A percentile compares a stretch with the other conserved stretches of the same genome.
Conservation (phyloP, 2,888 invertebrate species). For the Rhabditoides inermis region DNA sequence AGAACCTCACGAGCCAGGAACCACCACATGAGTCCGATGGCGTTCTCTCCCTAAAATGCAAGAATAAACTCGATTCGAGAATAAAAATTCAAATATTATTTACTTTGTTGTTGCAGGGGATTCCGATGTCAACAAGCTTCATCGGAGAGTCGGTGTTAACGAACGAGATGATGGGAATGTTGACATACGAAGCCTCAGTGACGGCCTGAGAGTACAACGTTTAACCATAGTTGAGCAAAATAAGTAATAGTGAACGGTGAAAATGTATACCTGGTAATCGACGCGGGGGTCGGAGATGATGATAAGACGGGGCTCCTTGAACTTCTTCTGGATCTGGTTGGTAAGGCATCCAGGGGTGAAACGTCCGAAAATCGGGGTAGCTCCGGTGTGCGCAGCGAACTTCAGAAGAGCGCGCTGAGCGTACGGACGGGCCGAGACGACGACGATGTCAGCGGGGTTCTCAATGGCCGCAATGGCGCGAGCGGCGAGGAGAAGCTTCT, state of each 20-base stretch:
- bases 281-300: conserved; percentile 81
- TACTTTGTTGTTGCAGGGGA: conserved; percentile 96
- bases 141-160: conserved; percentile 94
- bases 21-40: conserved; percentile 99
- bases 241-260: not conserved
- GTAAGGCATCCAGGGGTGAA: conserved; percentile 94
- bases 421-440: conserved; percentile 85
- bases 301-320: conserved; percentile 89
- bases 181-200: conserved; percentile 95
- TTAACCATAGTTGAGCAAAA: not conserved
- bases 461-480: conserved; percentile 96
- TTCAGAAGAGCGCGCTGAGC: conserved; percentile 96
- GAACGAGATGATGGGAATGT: conserved; percentile 96
- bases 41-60: conserved; percentile 68
- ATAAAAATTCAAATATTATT: not conserved
- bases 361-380: conserved; percentile 92
- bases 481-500: conserved; percentile 89
- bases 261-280: conserved; percentile 49
- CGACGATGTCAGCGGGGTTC: conserved; percentile 91
- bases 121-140: conserved; percentile 89
- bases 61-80: not conserved
- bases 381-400: conserved; percentile 92
- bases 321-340: conserved; percentile 88
- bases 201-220: conserved; percentile 63
- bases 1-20: conserved; percentile 84